Evolutionary conservation across 2,888 invertebrate species (phyloP).

Genomic region (Carcina quercana): DNA sequence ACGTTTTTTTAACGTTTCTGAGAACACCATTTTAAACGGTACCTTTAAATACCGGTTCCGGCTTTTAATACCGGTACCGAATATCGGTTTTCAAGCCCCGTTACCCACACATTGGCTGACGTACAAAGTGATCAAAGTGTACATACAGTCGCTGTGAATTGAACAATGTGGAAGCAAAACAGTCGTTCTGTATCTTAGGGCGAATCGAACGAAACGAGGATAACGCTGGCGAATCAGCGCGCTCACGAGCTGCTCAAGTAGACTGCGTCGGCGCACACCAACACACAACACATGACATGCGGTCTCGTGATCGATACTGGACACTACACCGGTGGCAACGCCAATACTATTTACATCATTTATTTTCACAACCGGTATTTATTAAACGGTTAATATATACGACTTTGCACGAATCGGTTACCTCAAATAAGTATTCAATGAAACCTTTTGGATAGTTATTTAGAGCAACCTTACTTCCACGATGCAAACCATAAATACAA

Average conservation of each 20-base stretch:
- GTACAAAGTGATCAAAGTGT: slow-evolving; percentile 4
- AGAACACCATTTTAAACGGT: too few relatives aligned
- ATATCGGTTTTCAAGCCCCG: too few relatives aligned
- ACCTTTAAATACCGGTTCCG: too few relatives aligned
- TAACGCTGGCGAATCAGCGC: slow-evolving; percentile 97
- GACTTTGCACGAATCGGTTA: too few relatives aligned
- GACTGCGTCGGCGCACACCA: slow-evolving; percentile 57
- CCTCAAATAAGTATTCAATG: too few relatives aligned
- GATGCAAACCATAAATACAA: too few relatives aligned
- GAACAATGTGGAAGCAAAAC: slow-evolving; percentile 40
- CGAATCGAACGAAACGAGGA: slow-evolving; percentile 95
- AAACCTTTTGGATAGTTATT: not conserved
- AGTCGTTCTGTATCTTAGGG: slow-evolving; percentile 70
- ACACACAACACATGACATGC: slow-evolving; percentile 34
- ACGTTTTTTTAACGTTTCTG: too few relatives aligned
- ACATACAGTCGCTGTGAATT: slow-evolving; percentile 43
- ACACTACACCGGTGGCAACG: slow-evolving; percentile 26
- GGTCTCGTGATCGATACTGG: slow-evolving; percentile 51
- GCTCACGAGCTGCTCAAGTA: slow-evolving; percentile 97
- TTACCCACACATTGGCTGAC: slow-evolving; percentile 7
- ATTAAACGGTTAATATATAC: not conserved
- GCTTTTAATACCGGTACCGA: too few relatives aligned
- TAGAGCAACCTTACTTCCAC: not conserved
- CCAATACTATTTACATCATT: too few relatives aligned
- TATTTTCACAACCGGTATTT: not conserved